Percentiles rank a stretch among this genome's conserved stretches.
Evolutionary conservation across 2,797 vertebrate genomes (phyloP).

Genomic region (Lycodopsis pacificus): DNA sequence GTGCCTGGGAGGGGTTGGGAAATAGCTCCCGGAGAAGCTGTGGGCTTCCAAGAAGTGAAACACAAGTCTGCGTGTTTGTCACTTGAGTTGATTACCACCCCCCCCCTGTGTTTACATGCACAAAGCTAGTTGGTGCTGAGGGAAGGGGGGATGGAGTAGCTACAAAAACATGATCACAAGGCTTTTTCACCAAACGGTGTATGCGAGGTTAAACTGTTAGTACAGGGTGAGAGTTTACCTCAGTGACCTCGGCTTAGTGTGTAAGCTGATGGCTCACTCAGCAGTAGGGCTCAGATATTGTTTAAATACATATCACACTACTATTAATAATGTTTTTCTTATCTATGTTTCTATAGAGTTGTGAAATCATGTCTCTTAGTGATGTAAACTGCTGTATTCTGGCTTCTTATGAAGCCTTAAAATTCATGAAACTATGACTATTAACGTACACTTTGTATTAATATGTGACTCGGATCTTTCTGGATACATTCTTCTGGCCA

Average conservation of each 20-base stretch:
- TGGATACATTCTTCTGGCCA: not conserved
- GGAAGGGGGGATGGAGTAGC: not conserved
- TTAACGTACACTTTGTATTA: no score
- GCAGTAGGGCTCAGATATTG: not conserved
- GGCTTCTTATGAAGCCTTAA: not conserved
- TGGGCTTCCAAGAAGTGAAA: constrained; percentile 58
- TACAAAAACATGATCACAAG: not conserved
- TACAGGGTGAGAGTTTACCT: not conserved
- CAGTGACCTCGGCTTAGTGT: not conserved
- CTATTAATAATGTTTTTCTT: no score
- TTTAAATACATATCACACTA: not conserved
- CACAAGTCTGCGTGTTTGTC: constrained; percentile 1
- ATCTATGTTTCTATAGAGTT: not conserved
- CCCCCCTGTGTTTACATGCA: constrained; percentile 31
- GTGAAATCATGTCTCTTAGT: not conserved
- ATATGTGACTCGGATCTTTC: not conserved
- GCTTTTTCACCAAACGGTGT: not conserved
- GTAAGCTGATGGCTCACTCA: not conserved
- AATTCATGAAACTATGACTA: not conserved
- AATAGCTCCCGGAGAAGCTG: constrained; percentile 18
- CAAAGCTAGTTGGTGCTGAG: not conserved
- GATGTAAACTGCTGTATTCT: not conserved
- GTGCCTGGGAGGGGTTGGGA: constrained; percentile 31
- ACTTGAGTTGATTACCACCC: constrained; percentile 13
- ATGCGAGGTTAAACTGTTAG: not conserved